These are phyloP conservation scores for Ficedula albicollis DNA, from an alignment of 2,797 vertebrate species.

Conservation along the genomic window DNA sequence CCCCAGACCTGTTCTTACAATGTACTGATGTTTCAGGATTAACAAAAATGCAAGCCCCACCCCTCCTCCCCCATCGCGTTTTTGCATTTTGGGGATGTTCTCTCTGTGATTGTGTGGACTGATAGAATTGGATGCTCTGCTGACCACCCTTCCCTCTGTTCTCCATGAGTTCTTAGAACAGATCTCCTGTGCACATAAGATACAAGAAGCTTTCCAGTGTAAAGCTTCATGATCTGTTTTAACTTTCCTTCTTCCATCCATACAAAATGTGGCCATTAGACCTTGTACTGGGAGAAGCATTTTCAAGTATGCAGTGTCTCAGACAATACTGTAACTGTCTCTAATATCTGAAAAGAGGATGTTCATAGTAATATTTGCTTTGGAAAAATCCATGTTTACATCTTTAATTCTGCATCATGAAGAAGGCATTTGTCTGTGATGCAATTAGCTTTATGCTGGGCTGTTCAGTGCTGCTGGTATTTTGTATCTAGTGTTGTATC, in stretches of 20 bases:
- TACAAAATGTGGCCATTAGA: neutral
- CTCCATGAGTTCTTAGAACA: neutral
- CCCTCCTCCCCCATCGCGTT: fast-evolving
- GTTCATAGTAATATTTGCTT: neutral
- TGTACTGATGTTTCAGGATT: neutral
- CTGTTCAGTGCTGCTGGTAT: neutral
- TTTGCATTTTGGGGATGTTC: neutral
- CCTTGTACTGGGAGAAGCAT: neutral
- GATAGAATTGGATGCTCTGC: neutral
- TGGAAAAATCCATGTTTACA: neutral
- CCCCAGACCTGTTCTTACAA: neutral
- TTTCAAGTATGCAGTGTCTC: neutral
- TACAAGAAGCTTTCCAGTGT: neutral
- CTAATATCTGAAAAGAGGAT: neutral
- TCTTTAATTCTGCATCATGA: neutral
- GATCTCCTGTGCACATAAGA: neutral
- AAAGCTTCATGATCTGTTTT: neutral
- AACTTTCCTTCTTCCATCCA: neutral
- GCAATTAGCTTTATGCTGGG: neutral
- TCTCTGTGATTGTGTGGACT: neutral
- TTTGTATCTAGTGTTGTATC: neutral
- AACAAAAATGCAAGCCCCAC: neutral
- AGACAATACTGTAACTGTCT: neutral
- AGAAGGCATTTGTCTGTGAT: neutral
- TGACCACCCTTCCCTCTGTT: neutral